A percentile compares a stretch with the other conserved stretches of the same genome.
Evolutionary conservation across 2,888 invertebrate genomes (phyloP).

Genomic region (Zeuzera pyrina): DNA sequence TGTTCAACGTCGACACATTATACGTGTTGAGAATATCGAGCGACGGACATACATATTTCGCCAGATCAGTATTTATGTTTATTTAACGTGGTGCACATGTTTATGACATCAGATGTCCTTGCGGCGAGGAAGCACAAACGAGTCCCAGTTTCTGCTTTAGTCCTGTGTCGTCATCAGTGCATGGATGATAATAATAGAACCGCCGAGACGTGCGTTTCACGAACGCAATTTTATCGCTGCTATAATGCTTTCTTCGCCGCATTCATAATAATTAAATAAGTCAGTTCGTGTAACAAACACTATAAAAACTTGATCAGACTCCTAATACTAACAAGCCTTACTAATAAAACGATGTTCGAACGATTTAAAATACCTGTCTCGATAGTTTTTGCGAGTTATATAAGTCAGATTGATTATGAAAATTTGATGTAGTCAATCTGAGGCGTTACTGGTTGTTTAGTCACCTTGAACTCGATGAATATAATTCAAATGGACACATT

Average conservation of each 20-base stretch:
- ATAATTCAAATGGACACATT: conserved; percentile 38
- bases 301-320: conserved; percentile 23
- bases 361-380: conserved; percentile 23
- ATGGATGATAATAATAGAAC: conserved; percentile 46
- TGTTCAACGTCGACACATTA: conserved; percentile 36
- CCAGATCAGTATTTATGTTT: conserved; percentile 32
- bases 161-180: conserved; percentile 56
- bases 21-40: conserved; percentile 52
- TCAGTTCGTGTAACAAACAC: conserved; percentile 24
- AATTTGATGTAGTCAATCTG: no score
- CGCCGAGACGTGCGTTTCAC: conserved; percentile 25
- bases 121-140: conserved; percentile 46
- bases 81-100: conserved; percentile 40
- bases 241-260: conserved; percentile 12
- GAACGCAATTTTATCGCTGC: conserved; percentile 19
- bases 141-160: conserved; percentile 60
- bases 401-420: no score
- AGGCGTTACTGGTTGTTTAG: conserved; percentile 22
- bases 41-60: conserved; percentile 4
- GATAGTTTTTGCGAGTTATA: no score
- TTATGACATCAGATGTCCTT: conserved; percentile 65
- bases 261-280: conserved; percentile 25
- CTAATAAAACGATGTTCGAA: conserved; percentile 6
- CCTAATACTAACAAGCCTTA: conserved; percentile 19
- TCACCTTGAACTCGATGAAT: conserved; percentile 52